Evolutionary conservation across 2,888 invertebrate species (phyloP).

Genomic region (Lasioglossum oenotherae): DNA sequence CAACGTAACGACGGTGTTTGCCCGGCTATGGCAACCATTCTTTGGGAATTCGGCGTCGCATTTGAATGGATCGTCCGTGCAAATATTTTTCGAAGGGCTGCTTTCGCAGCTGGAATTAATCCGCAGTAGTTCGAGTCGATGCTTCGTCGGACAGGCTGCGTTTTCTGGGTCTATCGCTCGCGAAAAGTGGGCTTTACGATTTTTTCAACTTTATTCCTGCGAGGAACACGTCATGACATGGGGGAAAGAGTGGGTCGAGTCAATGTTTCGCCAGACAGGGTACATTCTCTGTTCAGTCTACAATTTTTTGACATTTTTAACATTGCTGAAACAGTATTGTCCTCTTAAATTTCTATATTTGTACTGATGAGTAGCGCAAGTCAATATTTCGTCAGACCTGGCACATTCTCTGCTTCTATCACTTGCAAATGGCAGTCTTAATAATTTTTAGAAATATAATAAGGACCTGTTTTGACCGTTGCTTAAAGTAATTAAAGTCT

Average conservation of each 20-base stretch:
- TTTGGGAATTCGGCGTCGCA: background rate
- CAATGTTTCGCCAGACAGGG: background rate
- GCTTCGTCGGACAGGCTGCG: background rate
- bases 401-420: background rate
- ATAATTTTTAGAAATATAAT: background rate
- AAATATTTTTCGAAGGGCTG: background rate
- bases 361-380: background rate
- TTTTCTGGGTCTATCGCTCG: background rate
- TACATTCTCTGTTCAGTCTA: background rate
- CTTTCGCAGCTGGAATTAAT: background rate
- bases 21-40: background rate
- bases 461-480: too few relatives aligned
- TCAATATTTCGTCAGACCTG: background rate
- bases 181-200: background rate
- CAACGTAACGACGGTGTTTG: background rate
- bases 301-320: background rate
- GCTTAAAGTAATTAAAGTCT: background rate
- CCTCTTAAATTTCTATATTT: background rate
- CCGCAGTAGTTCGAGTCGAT: constrained; percentile 14
- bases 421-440: background rate
- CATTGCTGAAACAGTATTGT: background rate
- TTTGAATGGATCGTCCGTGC: background rate
- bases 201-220: background rate
- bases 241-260: background rate
- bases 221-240: background rate